Evolutionary conservation across 2,113 vertebrate species (phyloP), one percentile per base, ranked within the genome.

Genomic region (Epinephelus cyanopodus): DNA sequence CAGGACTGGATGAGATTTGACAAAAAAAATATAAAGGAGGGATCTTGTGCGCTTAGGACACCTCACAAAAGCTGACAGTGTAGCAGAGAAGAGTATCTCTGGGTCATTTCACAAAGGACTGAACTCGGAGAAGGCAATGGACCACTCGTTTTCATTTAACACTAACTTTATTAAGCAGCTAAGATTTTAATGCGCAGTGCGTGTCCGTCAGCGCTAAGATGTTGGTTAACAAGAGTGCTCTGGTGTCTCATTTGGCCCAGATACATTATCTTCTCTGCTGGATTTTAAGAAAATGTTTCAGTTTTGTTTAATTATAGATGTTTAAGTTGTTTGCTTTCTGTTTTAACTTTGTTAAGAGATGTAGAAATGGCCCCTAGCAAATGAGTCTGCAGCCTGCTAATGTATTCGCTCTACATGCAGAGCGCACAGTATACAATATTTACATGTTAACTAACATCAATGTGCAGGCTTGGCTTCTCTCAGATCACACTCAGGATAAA

Each of bases 271-370:
- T 9, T 61, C 21, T 56, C 13, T 54, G 27, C 60, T 39, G 17
- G 21, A 64, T 81, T 64, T 68, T 69, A n/a, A 82, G 47, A 78
- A 62, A 52, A 52, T 45, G 10, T 71, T 79, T 77, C 42, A 39
- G 19, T 81, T 73, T 74, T 73, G 57, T 84, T 85, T 61, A 72
- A 88, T 86, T 84, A 78, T 58, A n/a, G 45, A 87, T 81, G 61
- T 74, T 72, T 71, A 60, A 79, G 60, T 66, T 85, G 57, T 77
- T 86, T 86, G 68, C 53, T 77, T 77, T 79, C 17, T 69, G 64
- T 72, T 87, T 84, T 67, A 76, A 56, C 25, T 81, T 52, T 70
- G 42, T 63, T 83, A 73, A 67, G 25, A 58, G 50, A 85, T 21
- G 21, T 62, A 74, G 11, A 70, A 77, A 85, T 25, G 50, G 60